Evolutionary conservation across 2,888 invertebrate species (phyloP).

Genomic region (Drosophila stalkeri): DNA sequence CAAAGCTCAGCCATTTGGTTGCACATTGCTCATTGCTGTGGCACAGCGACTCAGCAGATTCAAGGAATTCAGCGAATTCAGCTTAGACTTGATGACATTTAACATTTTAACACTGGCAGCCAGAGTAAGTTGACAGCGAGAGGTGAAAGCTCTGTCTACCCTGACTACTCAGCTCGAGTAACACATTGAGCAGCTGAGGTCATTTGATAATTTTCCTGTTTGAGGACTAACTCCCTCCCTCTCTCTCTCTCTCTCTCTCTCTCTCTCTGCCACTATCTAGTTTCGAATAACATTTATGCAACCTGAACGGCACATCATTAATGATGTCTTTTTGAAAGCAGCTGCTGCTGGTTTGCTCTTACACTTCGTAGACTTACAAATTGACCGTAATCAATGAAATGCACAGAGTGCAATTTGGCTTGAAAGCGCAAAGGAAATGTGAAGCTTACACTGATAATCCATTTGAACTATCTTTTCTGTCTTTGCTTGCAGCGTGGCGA

Average conservation of each 20-base stretch:
- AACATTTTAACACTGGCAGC: not conserved
- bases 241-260: not conserved
- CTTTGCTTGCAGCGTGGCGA: constrained; percentile 87
- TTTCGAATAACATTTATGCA: not conserved
- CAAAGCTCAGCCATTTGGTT: not conserved
- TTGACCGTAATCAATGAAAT: not conserved
- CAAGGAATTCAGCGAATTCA: not conserved
- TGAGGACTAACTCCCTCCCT: not conserved
- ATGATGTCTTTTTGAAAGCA: not conserved
- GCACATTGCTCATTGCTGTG: not conserved
- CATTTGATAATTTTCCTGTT: not conserved
- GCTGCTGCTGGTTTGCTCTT: not conserved
- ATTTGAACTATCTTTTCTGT: not conserved
- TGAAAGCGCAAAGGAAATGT: not conserved
- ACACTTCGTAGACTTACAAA: not conserved
- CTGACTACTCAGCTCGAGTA: not conserved
- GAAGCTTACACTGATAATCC: not conserved
- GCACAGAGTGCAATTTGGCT: not conserved
- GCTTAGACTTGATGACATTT: not conserved
- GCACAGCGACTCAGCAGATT: no score
- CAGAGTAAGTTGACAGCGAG: not conserved
- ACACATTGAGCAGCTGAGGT: not conserved
- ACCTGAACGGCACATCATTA: not conserved
- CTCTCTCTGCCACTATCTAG: no score
- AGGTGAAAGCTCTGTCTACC: not conserved